Conservation (phyloP, 2,113 vertebrate species). For the Etia nguti region DNA sequence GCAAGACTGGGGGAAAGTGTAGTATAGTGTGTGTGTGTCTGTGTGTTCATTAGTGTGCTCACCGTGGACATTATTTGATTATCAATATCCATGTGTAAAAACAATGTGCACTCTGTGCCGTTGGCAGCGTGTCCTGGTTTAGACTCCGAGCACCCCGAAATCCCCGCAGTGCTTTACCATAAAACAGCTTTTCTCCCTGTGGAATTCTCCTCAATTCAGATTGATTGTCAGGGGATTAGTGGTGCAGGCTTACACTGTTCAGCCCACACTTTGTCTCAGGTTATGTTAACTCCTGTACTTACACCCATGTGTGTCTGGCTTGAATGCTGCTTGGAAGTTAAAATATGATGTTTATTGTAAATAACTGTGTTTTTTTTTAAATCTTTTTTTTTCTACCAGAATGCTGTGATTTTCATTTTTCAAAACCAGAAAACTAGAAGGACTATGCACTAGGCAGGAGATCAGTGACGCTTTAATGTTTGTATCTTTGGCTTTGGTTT, state of each 20-base stretch:
- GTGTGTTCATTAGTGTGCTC: neutral
- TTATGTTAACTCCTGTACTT: slow-evolving; percentile 33
- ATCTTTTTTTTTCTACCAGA: neutral
- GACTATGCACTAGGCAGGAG: neutral
- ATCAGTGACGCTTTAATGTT: neutral
- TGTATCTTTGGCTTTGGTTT: neutral
- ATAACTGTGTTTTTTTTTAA: neutral
- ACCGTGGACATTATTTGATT: neutral
- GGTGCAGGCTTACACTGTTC: slow-evolving; percentile 33
- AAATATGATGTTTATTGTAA: neutral
- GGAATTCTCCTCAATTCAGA: slow-evolving; percentile 1
- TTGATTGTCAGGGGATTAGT: slow-evolving; percentile 21
- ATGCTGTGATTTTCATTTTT: neutral
- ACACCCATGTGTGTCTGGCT: slow-evolving; percentile 27
- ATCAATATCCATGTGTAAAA: neutral
- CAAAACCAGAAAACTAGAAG: neutral
- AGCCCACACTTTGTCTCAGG: slow-evolving; percentile 51
- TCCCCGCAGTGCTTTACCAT: neutral
- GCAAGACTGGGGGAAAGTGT: slow-evolving; percentile 57
- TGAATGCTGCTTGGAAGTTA: neutral
- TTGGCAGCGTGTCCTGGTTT: neutral
- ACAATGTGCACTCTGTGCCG: neutral
- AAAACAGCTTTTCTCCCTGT: neutral
- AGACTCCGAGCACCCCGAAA: neutral
- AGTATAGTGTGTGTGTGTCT: neutral